Evolutionary conservation across 2,888 invertebrate genomes (phyloP).

Genomic region (Archips crataeganus): DNA sequence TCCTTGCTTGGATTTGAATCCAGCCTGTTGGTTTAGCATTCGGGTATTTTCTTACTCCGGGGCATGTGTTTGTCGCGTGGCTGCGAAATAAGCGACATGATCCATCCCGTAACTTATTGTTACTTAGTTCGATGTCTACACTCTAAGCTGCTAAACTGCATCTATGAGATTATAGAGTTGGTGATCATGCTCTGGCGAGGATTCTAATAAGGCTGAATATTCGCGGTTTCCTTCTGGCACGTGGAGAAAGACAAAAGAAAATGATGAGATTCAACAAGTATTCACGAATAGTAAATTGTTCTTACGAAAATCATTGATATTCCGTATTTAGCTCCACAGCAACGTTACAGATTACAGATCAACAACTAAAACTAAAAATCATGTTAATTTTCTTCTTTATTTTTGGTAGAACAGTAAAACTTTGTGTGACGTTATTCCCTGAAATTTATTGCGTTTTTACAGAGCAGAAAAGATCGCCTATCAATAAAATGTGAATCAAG

Average conservation of each 20-base stretch:
- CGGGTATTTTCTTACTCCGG: neutral
- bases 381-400: neutral
- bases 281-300: too few species aligned
- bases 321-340: too few species aligned
- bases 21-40: neutral
- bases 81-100: neutral
- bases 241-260: too few species aligned
- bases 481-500: constrained; percentile 11
- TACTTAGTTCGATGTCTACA: neutral
- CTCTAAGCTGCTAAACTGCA: too few species aligned
- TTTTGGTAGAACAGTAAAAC: neutral
- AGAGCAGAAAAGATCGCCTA: constrained; percentile 12
- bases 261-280: too few species aligned
- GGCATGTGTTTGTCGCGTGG: neutral
- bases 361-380: neutral
- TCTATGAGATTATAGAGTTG: too few species aligned
- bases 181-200: neutral
- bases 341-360: too few species aligned
- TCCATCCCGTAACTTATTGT: neutral
- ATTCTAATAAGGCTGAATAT: neutral
- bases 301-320: too few species aligned
- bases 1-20: neutral
- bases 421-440: constrained; percentile 2
- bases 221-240: neutral
- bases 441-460: constrained; percentile 8